Evolutionary conservation across 2,113 vertebrate genomes (phyloP).

Genomic region (Percopsis transmontana): DNA sequence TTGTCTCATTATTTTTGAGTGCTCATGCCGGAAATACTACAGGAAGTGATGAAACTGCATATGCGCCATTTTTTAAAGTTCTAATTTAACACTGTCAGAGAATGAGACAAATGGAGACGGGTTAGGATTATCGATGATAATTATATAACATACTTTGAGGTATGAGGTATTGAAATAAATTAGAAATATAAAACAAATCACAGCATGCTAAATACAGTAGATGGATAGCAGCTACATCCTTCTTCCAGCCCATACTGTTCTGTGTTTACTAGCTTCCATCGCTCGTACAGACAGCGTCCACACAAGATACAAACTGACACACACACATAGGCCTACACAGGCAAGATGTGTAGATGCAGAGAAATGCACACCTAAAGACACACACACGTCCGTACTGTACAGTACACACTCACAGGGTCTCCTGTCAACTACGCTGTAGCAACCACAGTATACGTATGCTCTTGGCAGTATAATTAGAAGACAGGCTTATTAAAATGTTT

Average conservation of each 20-base stretch:
- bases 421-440: not conserved
- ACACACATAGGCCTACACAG: not conserved
- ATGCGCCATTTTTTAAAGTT: no score
- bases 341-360: conserved; percentile 7
- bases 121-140: no score
- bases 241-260: conserved; percentile 19
- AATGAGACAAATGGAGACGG: no score
- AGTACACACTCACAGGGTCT: not conserved
- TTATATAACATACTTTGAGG: no score
- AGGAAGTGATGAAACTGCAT: no score
- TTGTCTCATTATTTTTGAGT: no score
- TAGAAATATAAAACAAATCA: no score
- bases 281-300: not conserved
- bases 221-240: not conserved
- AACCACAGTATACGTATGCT: no score
- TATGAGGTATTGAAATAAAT: no score
- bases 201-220: no score
- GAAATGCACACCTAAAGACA: not conserved
- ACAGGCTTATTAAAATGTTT: conserved; percentile 22
- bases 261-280: conserved; percentile 8
- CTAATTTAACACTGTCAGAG: no score
- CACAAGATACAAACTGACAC: not conserved
- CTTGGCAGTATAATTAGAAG: conserved; percentile 12
- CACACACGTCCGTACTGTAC: not conserved
- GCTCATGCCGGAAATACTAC: no score